Percentiles rank a stretch among this genome's conserved stretches.
phyloP scores from a whole-genome alignment of 2,888 invertebrate genomes.

The Lasioglossum marginatum region DNA sequence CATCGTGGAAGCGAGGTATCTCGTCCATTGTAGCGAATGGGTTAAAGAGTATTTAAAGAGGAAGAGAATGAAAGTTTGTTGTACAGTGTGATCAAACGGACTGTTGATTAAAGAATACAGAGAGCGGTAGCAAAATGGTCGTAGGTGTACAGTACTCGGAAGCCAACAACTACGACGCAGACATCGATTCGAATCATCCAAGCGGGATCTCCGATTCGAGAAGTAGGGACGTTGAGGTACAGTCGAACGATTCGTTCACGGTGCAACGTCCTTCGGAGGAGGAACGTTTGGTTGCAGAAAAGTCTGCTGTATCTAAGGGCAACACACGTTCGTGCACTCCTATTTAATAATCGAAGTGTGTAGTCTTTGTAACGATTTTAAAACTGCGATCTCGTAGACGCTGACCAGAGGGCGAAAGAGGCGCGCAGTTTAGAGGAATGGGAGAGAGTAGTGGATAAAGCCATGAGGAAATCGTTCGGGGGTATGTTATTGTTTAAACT shows the following conservation, averaged over 20 bases:
- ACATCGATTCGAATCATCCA: background rate
- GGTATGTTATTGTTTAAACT: background rate
- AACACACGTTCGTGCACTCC: constrained; percentile 32
- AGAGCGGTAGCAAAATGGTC: constrained; percentile 12
- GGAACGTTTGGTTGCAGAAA: background rate
- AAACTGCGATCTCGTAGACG: background rate
- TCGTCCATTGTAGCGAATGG: too few relatives aligned
- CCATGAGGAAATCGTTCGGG: background rate
- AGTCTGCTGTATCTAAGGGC: background rate
- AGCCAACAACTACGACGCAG: constrained; percentile 20
- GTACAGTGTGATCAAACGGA: too few relatives aligned
- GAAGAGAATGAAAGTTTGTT: too few relatives aligned
- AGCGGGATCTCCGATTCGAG: background rate
- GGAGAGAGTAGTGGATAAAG: constrained; percentile 56
- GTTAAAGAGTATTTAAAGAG: too few relatives aligned
- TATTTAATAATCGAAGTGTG: background rate
- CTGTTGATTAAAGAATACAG: constrained; percentile 21
- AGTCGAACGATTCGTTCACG: constrained; percentile 12
- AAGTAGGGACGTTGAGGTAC: background rate
- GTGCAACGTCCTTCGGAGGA: background rate
- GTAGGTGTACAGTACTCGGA: constrained; percentile 41
- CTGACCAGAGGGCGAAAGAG: constrained; percentile 29
- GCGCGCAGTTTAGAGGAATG: constrained; percentile 68
- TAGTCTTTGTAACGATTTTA: background rate
- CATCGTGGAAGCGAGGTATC: too few relatives aligned